Evolutionary conservation across 2,797 vertebrate species (phyloP), one percentile per base, ranked within the genome.

Genomic region (Parauchenoglanis punctatus): DNA sequence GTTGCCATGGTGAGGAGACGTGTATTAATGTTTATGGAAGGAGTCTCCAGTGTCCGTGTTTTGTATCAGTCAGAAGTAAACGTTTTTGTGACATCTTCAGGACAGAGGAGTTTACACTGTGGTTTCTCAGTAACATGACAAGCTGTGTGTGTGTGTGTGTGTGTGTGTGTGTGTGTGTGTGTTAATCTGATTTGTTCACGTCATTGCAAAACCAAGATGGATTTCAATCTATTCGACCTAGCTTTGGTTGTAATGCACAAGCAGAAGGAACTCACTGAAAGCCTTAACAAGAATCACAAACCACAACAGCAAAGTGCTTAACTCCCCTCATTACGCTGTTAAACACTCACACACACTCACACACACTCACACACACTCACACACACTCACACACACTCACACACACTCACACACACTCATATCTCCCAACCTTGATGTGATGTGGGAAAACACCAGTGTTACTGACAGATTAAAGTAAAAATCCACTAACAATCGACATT

Each of bases 171-270:
- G 58, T 59, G 58, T 59, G 58, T 59, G 58, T 59, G 58, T 23
- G 58, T 65, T 12, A 65, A 65, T n/a, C 61, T 65, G 3, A 65
- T 12, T 28, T 44, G 18, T 23, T 72, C 7, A 73, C 11, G 11
- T 75, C 20, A 25, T 15, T 17, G 49, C 25, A 40, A 18, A 40
- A 68, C 35, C 25, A 49, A 81, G 23, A 63, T 63, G 61, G 73
- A 89, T 87, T 82, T 68, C 86, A 91, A 73, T 63, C 61, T n/a
- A 20, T 82, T 68, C 86, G 91, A 73, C n/a, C 61, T n/a, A 20
- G 10, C 59, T 63, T 63, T 63, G 25, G 61, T 63, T 0, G 3
- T n/a, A 35, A 68, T 7, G 20, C 35, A 44, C 68, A 25, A 44
- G 10, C 18, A 73, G 70, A 44, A 73, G 40, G 70, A 73, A 72